Evolutionary conservation across 1,140 invertebrate genomes (phyloP).

Genomic region (Bicyclus anynana): DNA sequence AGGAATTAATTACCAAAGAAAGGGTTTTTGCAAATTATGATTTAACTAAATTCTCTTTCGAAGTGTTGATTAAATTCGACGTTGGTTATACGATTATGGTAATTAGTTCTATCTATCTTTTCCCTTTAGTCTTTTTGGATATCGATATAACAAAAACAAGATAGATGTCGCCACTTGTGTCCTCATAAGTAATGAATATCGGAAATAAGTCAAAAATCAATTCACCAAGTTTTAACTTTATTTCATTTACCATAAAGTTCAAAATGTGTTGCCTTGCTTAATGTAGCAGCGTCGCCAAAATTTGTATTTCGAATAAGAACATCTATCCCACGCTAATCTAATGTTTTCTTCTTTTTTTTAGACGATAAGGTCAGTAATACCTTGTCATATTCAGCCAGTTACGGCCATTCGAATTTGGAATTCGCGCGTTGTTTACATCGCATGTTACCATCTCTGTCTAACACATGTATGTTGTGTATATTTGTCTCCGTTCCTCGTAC

Average conservation of each 20-base stretch:
- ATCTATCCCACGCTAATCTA: slow-evolving; percentile 10
- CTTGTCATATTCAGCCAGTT: slow-evolving; percentile 7
- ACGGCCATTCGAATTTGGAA: slow-evolving; percentile 8
- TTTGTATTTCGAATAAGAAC: slow-evolving; percentile 16
- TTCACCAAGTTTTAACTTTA: background rate
- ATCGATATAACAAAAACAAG: slow-evolving; percentile 60
- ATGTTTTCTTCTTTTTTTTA: slow-evolving; percentile 11
- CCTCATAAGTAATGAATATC: slow-evolving; percentile 15
- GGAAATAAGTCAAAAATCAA: background rate
- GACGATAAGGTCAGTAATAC: slow-evolving; percentile 6
- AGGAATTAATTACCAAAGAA: too few relatives aligned
- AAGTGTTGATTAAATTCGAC: too few relatives aligned
- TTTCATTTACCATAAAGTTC: background rate
- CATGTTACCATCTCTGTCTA: slow-evolving; percentile 8
- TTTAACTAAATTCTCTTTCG: too few relatives aligned
- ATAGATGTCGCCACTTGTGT: slow-evolving; percentile 54
- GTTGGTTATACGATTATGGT: too few relatives aligned
- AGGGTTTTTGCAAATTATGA: too few relatives aligned
- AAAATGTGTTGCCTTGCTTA: background rate
- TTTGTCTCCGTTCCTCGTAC: slow-evolving; percentile 40
- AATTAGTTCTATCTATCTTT: slow-evolving; percentile 15
- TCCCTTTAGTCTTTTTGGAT: background rate
- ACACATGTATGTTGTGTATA: slow-evolving; percentile 11
- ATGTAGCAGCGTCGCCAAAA: slow-evolving; percentile 11
- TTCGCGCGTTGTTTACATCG: slow-evolving; percentile 20